Percentiles rank a stretch among this genome's conserved stretches.
phyloP scores from a whole-genome alignment of 1,140 invertebrate species.

The Camponotus pennsylvanicus region DNA sequence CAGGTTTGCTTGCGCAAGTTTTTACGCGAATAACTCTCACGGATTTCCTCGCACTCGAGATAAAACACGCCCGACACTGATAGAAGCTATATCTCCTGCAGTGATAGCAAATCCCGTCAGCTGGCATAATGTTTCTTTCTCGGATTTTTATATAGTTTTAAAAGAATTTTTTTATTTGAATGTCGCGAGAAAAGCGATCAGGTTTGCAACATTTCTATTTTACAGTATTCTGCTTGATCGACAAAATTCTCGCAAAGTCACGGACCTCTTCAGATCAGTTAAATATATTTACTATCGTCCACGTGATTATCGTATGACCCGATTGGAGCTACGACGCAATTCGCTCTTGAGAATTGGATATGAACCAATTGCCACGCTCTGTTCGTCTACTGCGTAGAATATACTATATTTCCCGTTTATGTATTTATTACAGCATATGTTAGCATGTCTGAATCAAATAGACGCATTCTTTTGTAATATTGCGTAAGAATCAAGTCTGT shows the following conservation, averaged over 20 bases:
- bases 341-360: slow-evolving; percentile 49
- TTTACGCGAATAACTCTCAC: slow-evolving; percentile 26
- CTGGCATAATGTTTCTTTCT: not conserved
- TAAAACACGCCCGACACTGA: not conserved
- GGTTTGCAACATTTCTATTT: too few species aligned
- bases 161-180: not conserved
- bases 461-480: slow-evolving; percentile 4
- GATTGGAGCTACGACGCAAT: slow-evolving; percentile 67
- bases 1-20: not conserved
- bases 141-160: not conserved
- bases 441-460: not conserved
- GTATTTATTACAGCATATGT: not conserved
- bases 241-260: slow-evolving; percentile 31
- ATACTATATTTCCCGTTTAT: slow-evolving; percentile 1
- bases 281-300: slow-evolving; percentile 52
- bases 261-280: slow-evolving; percentile 1
- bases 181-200: not conserved
- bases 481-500: slow-evolving; percentile 20
- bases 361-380: slow-evolving; percentile 32
- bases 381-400: slow-evolving; percentile 24
- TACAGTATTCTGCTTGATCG: not conserved
- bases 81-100: not conserved
- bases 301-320: slow-evolving; percentile 70
- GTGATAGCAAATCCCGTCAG: not conserved
- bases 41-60: not conserved